Evolutionary conservation across 1,140 invertebrate genomes (phyloP).

Genomic region (Polyergus mexicanus): DNA sequence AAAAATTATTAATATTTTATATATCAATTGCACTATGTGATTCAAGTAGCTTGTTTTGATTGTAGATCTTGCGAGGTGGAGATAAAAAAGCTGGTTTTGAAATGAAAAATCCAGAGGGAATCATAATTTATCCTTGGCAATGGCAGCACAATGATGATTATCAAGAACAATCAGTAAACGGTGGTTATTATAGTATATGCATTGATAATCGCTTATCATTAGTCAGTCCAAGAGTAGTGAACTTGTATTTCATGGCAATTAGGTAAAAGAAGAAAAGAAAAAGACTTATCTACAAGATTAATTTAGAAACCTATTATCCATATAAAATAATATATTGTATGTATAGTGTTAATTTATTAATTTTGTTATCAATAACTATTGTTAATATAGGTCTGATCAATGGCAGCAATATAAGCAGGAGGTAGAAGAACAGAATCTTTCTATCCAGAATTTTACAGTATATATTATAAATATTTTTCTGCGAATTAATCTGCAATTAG

Average conservation of each 20-base stretch:
- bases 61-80: constrained; percentile 93
- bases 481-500: neutral
- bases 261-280: constrained; percentile 85
- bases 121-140: constrained; percentile 95
- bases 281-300: neutral
- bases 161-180: constrained; percentile 89
- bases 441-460: constrained; percentile 96
- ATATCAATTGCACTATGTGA: neutral
- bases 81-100: constrained; percentile 97
- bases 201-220: constrained; percentile 98
- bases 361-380: neutral
- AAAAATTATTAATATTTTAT: neutral
- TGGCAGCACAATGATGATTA: constrained; percentile 78
- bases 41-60: constrained; percentile 9
- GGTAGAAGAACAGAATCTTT: constrained; percentile 94
- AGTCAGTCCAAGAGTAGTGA: constrained; percentile 97
- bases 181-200: constrained; percentile 97
- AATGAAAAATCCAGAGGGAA: constrained; percentile 93
- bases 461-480: constrained; percentile 42
- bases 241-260: constrained; percentile 97
- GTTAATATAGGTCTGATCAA: constrained; percentile 91
- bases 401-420: constrained; percentile 97
- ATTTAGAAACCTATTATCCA: neutral
- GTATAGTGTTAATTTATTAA: neutral
- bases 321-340: neutral